Base-by-base conservation (phyloP, 2,797 vertebrate species). In the Natrix natrix region DNA sequence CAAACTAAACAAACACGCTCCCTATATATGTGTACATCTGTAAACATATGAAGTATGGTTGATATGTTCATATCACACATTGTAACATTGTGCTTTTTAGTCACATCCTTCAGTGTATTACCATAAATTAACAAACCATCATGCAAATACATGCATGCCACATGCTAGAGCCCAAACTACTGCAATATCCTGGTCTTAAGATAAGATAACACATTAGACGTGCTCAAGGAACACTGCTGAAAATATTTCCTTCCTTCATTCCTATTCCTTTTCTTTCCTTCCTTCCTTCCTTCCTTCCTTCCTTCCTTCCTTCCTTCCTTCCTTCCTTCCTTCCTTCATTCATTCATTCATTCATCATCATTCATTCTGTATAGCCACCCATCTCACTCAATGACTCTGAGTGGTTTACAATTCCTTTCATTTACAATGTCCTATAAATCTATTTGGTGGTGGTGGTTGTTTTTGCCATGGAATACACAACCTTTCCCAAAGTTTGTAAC, bases 261-360 rank as follows among this genome's bases (percentile, higher is more conserved):
- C 55, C 55, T 37, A 37, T 37, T 37, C 48, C 48, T 4, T 56
- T 60, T 60, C 59, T 2, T 59, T 60, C 28, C 4, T 28, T 66
- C 11, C 26, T 26, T 63, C 24, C 8, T 8, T 63, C 26, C 8
- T 4, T 63, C 22, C 6, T 10, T 61, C 22, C 20, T 2, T 61
- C 24, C 22, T 22, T 61, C 24, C 2, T 60, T 22, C 17, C 3
- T 59, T 60, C 59, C 2, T 60, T 63, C 10, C 1, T 66, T 66
- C 12, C 4, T n/a, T 63, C 28, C 4, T 5, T 66, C 63, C 1
- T 2, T n/a, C 12, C 2, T 1, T n/a, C 26, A 12, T 0, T 28
- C 28, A 32, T 6, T 66, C 63, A 14, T n/a, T 66, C 63, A 28
- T 16, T 69, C 59, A 60, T 60, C 14, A 13, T 56, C 13, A 4